Evolutionary conservation across 2,113 vertebrate species (phyloP), one percentile per base, ranked within the genome.

Genomic region (Alexandromys fortis): DNA sequence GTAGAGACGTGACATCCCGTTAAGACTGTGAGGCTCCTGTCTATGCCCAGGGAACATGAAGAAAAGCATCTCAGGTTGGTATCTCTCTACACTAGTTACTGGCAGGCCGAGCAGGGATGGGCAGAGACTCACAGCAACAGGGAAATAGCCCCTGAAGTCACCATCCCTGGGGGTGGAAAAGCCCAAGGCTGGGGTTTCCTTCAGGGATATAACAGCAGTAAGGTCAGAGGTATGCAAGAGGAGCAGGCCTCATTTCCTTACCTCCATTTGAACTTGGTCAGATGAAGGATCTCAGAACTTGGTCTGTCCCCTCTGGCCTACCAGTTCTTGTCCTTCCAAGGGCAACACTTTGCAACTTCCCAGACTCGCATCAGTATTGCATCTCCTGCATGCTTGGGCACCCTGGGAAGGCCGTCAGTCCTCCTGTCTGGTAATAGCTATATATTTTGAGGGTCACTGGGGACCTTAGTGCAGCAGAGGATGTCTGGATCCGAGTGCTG

Each of bases 241-340:
- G 52, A 76, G 77, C 45, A 6, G 35, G 4, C 1, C 13, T 1
- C 0, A 11, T 14, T 47, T 16, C 73, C 76, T 19, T n/a, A 30
- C 16, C 58, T 47, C 58, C 28, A 78, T 28, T 0, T 10, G 38
- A 82, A 78, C 45, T 82, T 8, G 22, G 55, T 7, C 11, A 45
- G 79, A 42, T 28, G n/a, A 38, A 6, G 0, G 21, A 9, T 73
- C 6, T 42, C 1, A 0, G 28, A 8, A 13, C 30, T 77, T 33
- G 16, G 24, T 49, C 87, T 19, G 28, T 49, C 87, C 26, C 10
- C 55, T 10, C 0, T 8, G 9, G 17, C 21, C 24, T 2, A 63
- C 81, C 28, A 11, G 7, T 5, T 19, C 28, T 26, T 0, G 0
- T 35, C 0, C 10, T 81, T 16, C 22, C 28, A 47, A 47, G 78